These are phyloP conservation scores for Ennomos erosarius DNA, from an alignment of 2,888 invertebrate species.

Conservation along the genomic window DNA sequence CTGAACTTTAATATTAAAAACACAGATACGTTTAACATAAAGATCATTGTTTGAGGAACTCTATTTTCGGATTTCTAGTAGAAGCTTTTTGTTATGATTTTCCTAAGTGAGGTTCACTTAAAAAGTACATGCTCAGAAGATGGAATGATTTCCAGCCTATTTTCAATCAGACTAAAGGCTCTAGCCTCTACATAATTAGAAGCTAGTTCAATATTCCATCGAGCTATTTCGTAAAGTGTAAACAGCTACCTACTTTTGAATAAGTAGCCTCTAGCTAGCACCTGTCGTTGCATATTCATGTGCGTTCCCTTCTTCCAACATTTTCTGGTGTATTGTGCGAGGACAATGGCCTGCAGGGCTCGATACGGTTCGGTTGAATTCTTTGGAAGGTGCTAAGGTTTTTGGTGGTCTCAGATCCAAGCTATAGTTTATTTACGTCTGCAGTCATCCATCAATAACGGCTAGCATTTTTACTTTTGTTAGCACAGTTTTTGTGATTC, in stretches of 20 bases:
- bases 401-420: constrained; percentile 14
- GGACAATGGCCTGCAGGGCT: constrained; percentile 24
- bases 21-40: too few relatives aligned
- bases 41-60: too few relatives aligned
- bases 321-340: constrained; percentile 32
- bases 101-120: too few relatives aligned
- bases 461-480: neutral
- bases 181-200: neutral
- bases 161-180: too few relatives aligned
- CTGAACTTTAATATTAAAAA: too few relatives aligned
- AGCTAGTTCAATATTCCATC: neutral
- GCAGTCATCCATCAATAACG: neutral
- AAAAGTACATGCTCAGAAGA: too few relatives aligned
- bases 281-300: constrained; percentile 42
- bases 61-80: too few relatives aligned
- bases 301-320: constrained; percentile 30
- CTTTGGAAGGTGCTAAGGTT: constrained; percentile 15
- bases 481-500: too few relatives aligned
- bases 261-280: constrained; percentile 23
- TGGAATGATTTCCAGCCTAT: too few relatives aligned
- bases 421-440: constrained; percentile 1
- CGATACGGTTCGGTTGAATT: constrained; percentile 20
- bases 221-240: constrained; percentile 7
- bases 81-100: too few relatives aligned
- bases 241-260: constrained; percentile 7